Conservation (phyloP, 2,797 vertebrate genomes). For the Silurus aristotelis region DNA sequence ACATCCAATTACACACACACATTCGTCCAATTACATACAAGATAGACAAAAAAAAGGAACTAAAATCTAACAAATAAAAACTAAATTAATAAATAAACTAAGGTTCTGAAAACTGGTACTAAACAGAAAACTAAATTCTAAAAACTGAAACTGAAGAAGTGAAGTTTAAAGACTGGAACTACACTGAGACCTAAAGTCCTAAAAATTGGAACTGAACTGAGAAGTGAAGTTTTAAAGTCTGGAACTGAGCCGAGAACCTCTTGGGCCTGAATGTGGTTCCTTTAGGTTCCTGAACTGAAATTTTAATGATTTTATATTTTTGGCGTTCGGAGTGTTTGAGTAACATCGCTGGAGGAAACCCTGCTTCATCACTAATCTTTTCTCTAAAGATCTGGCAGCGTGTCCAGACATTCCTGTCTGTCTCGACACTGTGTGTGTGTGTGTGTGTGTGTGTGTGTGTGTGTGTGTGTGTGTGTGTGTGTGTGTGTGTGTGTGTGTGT, state of each 20-base stretch:
- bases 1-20: too few relatives aligned
- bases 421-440: neutral
- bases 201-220: neutral
- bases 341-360: neutral
- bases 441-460: neutral
- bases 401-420: slow-evolving; percentile 13
- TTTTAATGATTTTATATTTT: neutral
- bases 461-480: neutral
- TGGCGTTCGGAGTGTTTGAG: neutral
- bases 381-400: slow-evolving; percentile 16
- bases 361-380: neutral
- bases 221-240: neutral
- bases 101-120: neutral
- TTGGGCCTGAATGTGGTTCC: too few relatives aligned
- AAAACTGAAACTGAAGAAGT: neutral
- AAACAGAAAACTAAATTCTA: neutral
- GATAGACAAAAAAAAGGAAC: neutral
- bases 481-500: neutral
- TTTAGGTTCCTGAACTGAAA: too few relatives aligned
- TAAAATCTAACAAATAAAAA: neutral
- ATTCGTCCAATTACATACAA: too few relatives aligned
- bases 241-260: too few relatives aligned
- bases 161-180: neutral
- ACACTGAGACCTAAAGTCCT: neutral
- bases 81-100: neutral